These are phyloP conservation scores for Trichosurus vulpecula DNA, from an alignment of 2,797 vertebrate species.

Conservation along the genomic window DNA sequence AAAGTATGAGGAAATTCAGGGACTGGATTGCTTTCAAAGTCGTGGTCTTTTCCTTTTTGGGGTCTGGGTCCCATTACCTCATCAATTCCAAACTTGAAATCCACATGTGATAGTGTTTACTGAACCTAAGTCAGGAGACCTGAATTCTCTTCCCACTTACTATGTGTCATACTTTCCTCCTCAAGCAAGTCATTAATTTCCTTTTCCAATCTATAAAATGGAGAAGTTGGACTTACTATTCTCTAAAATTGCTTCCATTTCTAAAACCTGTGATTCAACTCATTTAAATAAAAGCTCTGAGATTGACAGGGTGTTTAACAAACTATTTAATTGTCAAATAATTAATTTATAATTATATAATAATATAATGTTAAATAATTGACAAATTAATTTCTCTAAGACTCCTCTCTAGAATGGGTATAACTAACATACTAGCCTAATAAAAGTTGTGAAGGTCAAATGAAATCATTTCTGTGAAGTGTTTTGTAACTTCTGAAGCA, in stretches of 20 bases:
- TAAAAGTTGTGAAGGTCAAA: not conserved
- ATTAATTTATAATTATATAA: too few relatives aligned
- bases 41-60: too few relatives aligned
- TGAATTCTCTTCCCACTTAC: not conserved
- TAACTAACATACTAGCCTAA: not conserved
- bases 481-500: slow-evolving; percentile 8
- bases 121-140: not conserved
- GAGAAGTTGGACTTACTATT: not conserved
- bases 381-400: not conserved
- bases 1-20: too few relatives aligned
- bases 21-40: too few relatives aligned
- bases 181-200: not conserved
- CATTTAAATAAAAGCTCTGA: slow-evolving; percentile 6
- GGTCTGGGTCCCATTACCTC: too few relatives aligned
- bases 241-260: not conserved
- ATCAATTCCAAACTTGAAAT: not conserved
- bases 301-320: not conserved
- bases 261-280: not conserved
- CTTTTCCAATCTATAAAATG: not conserved
- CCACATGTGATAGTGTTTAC: not conserved
- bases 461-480: not conserved
- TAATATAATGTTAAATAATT: too few relatives aligned
- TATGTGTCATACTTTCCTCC: not conserved
- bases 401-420: not conserved
- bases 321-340: too few relatives aligned